These are phyloP conservation scores for Mastomys coucha DNA, from an alignment of 2,113 vertebrate genomes.

Conservation along the genomic window DNA sequence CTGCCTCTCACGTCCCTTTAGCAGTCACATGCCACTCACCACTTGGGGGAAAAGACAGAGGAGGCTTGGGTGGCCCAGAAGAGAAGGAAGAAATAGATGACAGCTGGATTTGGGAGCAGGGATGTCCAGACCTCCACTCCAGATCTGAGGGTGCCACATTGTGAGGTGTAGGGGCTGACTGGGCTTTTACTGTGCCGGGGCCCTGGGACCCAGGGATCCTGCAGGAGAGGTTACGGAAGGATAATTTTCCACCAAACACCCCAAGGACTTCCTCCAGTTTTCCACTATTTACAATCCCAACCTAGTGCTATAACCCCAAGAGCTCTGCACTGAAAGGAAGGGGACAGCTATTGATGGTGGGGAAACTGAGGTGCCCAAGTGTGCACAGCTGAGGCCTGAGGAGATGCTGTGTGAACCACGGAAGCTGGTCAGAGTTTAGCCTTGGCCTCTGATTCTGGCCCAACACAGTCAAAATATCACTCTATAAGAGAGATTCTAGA, in stretches of 20 bases:
- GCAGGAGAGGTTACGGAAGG: not conserved
- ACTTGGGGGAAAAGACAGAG: not conserved
- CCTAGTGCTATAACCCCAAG: not conserved
- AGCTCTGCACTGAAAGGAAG: rapidly evolving
- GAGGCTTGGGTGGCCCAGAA: constrained; percentile 5
- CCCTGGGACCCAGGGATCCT: not conserved
- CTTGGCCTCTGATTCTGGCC: rapidly evolving
- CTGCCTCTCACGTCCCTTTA: constrained; percentile 67
- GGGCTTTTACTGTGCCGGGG: not conserved
- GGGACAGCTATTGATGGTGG: rapidly evolving
- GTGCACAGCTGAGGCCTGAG: not conserved
- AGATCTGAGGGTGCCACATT: not conserved
- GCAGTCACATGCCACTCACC: constrained; percentile 62
- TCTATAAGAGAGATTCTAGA: not conserved
- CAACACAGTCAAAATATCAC: rapidly evolving
- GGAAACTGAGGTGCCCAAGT: not conserved
- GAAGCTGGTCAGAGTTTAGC: not conserved
- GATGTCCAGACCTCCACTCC: not conserved
- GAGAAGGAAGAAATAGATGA: not conserved
- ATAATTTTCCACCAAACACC: not conserved
- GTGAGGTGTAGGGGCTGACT: not conserved
- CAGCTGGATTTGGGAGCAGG: not conserved
- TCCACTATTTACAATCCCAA: not conserved
- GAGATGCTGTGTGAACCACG: rapidly evolving
- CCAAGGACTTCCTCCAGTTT: not conserved